A percentile compares a stretch with the other conserved stretches of the same genome.
Evolutionary conservation across 2,888 invertebrate genomes (phyloP).

Genomic region (Caprella mutica): DNA sequence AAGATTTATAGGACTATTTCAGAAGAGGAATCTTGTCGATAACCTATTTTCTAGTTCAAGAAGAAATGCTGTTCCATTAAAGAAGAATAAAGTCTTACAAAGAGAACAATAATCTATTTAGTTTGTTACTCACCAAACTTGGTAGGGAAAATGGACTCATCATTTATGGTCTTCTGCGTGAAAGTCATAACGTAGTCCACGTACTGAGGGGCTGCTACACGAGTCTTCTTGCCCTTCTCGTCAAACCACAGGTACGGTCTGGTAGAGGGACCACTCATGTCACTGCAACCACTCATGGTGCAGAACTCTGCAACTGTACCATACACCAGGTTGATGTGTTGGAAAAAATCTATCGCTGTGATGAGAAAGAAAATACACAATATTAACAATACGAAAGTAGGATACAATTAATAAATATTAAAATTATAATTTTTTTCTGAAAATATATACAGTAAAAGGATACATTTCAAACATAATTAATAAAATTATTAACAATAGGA

Average conservation of each 20-base stretch:
- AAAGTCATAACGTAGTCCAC: conserved; percentile 98
- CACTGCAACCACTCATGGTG: conserved; percentile 85
- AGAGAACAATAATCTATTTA: no score
- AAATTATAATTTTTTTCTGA: no score
- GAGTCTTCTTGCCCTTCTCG: conserved; percentile 95
- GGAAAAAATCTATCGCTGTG: conserved; percentile 88
- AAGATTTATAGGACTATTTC: no score
- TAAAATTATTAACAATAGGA: conserved; percentile 6
- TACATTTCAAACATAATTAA: neutral
- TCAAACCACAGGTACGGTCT: conserved; percentile 95
- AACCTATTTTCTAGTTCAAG: no score
- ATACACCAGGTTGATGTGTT: conserved; percentile 96
- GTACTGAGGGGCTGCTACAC: conserved; percentile 94
- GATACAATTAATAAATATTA: neutral
- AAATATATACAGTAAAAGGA: no score
- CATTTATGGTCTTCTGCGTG: conserved; percentile 91
- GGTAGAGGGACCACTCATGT: conserved; percentile 78
- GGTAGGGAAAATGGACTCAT: conserved; percentile 94
- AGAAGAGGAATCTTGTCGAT: no score
- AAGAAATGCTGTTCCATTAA: no score
- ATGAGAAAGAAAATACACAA: neutral
- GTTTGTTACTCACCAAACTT: conserved; percentile 89
- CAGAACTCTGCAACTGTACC: conserved; percentile 98
- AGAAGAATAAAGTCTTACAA: no score
- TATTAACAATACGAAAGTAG: neutral